phyloP scores from a whole-genome alignment of 2,888 invertebrate genomes.

The Acrobeloides nanus region DNA sequence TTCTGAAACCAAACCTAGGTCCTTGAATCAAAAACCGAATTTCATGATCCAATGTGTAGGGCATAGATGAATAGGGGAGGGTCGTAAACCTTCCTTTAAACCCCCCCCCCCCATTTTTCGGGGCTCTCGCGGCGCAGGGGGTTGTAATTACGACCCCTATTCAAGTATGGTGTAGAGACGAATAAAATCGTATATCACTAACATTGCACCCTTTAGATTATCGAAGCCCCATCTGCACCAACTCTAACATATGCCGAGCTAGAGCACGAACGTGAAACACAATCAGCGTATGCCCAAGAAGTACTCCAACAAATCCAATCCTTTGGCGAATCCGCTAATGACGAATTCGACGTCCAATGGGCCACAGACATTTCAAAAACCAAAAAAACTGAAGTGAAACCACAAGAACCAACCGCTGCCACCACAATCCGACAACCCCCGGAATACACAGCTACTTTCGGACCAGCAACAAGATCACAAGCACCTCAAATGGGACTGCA shows the following conservation, averaged over 20 bases:
- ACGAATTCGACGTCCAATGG: conserved; percentile 53
- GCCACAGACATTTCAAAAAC: conserved; percentile 22
- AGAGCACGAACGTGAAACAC: conserved; percentile 35
- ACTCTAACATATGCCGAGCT: conserved; percentile 7
- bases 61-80: too few species aligned
- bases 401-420: not conserved
- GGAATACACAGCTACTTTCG: too few species aligned
- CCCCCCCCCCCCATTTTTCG: too few species aligned
- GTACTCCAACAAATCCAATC: conserved; percentile 45
- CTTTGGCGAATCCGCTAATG: conserved; percentile 51
- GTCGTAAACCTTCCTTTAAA: too few species aligned
- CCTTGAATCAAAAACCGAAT: too few species aligned
- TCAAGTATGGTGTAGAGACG: not conserved
- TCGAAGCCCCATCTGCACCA: conserved; percentile 45
- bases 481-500: too few species aligned
- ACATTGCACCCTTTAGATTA: conserved; percentile 20
- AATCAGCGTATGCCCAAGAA: conserved; percentile 35
- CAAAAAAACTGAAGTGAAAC: not conserved
- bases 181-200: not conserved
- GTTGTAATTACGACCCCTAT: too few species aligned
- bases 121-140: too few species aligned
- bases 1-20: too few species aligned
- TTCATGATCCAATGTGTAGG: too few species aligned
- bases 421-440: not conserved
- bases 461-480: too few species aligned